Percentiles rank a stretch among this genome's conserved stretches.
Evolutionary conservation across 23 tunicate genomes (phyloP).

Genomic region (Halocynthia roretzi): DNA sequence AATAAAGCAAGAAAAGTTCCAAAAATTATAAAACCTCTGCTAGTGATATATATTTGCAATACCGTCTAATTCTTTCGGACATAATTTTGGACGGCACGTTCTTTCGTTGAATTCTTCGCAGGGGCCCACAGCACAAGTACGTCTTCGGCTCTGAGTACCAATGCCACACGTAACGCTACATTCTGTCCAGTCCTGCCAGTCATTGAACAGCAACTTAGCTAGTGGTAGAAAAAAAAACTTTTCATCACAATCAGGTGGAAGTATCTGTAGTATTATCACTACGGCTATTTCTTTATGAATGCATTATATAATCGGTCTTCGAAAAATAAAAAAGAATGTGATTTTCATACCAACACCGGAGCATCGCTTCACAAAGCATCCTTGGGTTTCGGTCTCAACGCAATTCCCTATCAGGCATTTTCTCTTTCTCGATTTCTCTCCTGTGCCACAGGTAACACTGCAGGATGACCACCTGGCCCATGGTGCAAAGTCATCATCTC

Average conservation of each 20-base stretch:
- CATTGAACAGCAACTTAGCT: neutral
- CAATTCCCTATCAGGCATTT: neutral
- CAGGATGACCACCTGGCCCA: conserved; percentile 20
- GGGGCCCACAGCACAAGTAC: conserved; percentile 6
- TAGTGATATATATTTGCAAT: too few species aligned
- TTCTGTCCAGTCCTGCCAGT: conserved; percentile 15
- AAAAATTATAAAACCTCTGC: too few species aligned
- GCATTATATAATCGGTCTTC: too few species aligned
- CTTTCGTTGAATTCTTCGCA: conserved; percentile 19
- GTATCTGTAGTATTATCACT: too few species aligned
- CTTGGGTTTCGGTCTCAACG: neutral
- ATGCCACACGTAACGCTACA: conserved; percentile 21
- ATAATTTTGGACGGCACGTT: conserved; percentile 3
- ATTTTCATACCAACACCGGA: neutral
- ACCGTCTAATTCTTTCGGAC: neutral
- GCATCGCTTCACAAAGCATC: conserved; percentile 14
- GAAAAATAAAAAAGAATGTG: too few species aligned
- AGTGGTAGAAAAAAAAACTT: too few species aligned
- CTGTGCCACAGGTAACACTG: conserved; percentile 16
- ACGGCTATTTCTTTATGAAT: too few species aligned
- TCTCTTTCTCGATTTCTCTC: conserved; percentile 4
- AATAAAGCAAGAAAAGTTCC: too few species aligned
- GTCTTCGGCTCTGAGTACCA: conserved; percentile 6
- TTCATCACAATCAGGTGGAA: too few species aligned
- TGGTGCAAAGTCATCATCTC: neutral